A percentile compares a stretch with the other conserved stretches of the same genome.
phyloP scores from a whole-genome alignment of 2,113 vertebrate species.

The Microcebus lehilahytsara region DNA sequence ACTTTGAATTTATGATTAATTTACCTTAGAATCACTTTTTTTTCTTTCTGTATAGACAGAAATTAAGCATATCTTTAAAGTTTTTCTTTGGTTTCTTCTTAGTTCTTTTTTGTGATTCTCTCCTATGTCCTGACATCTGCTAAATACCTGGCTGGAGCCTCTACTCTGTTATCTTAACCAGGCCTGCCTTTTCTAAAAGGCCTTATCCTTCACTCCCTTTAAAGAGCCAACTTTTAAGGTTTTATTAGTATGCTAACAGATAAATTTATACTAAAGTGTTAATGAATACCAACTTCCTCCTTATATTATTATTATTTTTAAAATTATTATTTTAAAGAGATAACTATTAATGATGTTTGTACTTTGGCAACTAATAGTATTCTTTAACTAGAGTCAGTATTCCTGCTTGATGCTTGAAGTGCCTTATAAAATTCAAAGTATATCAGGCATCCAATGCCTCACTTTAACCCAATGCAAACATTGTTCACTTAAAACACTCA shows the following conservation, averaged over 20 bases:
- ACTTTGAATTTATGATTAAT: not conserved
- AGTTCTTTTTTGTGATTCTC: not conserved
- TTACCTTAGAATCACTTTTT: not conserved
- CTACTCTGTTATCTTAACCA: not conserved
- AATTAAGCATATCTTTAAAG: not conserved
- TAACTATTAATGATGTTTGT: not conserved
- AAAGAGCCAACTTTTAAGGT: not conserved
- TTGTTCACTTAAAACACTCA: not conserved
- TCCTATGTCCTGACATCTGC: not conserved
- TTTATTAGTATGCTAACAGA: not conserved
- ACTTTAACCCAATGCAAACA: not conserved
- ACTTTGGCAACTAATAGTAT: conserved; percentile 8
- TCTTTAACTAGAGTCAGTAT: not conserved
- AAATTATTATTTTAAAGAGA: not conserved
- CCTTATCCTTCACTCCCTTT: not conserved
- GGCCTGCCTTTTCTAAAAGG: not conserved
- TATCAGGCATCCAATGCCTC: not conserved
- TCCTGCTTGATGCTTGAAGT: not conserved
- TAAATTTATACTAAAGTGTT: not conserved
- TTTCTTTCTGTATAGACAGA: not conserved
- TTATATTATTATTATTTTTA: not conserved
- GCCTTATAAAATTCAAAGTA: not conserved
- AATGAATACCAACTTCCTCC: not conserved
- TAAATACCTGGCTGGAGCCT: not conserved
- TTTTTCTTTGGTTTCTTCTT: not conserved